Conservation (phyloP, 2,113 vertebrate species). For the Platichthys flesus region DNA sequence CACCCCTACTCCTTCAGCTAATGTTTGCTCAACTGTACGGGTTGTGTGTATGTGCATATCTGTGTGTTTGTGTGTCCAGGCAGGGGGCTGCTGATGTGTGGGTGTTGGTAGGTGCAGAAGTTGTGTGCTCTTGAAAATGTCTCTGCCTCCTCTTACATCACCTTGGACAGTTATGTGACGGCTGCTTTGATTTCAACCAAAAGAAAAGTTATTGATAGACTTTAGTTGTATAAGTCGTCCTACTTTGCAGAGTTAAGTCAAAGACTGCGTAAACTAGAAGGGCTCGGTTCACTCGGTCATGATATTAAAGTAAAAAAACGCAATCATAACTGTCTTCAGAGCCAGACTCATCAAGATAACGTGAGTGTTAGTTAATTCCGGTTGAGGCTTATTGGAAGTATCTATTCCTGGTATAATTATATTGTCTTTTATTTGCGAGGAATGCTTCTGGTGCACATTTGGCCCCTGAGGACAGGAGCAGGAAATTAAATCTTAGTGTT, state of each 20-base stretch:
- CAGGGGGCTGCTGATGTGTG: conserved; percentile 8
- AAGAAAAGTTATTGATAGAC: conserved; percentile 51
- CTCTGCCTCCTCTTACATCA: conserved; percentile 75
- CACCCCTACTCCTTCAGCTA: background rate
- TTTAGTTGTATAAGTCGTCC: conserved; percentile 53
- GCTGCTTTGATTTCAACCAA: conserved; percentile 37
- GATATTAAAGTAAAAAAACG: background rate
- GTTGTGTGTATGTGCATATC: background rate
- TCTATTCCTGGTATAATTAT: conserved; percentile 45
- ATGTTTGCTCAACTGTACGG: conserved; percentile 13
- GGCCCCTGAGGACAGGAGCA: conserved; percentile 40
- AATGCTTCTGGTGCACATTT: conserved; percentile 39
- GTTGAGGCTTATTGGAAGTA: conserved; percentile 25
- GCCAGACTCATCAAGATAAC: conserved; percentile 21
- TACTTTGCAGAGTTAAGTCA: conserved; percentile 31
- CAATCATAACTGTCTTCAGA: conserved; percentile 7
- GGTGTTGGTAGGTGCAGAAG: conserved; percentile 58
- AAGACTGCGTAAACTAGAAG: background rate
- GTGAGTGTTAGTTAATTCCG: conserved; percentile 22
- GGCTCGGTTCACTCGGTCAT: background rate
- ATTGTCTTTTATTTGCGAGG: conserved; percentile 42
- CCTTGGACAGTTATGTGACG: conserved; percentile 54
- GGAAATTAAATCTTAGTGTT: conserved; percentile 62
- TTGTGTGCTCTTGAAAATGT: conserved; percentile 62
- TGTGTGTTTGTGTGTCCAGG: background rate